Evolutionary conservation across 35 echinoderm and acorn worm species (phyloP).

Genomic region (Chiridota heheva): DNA sequence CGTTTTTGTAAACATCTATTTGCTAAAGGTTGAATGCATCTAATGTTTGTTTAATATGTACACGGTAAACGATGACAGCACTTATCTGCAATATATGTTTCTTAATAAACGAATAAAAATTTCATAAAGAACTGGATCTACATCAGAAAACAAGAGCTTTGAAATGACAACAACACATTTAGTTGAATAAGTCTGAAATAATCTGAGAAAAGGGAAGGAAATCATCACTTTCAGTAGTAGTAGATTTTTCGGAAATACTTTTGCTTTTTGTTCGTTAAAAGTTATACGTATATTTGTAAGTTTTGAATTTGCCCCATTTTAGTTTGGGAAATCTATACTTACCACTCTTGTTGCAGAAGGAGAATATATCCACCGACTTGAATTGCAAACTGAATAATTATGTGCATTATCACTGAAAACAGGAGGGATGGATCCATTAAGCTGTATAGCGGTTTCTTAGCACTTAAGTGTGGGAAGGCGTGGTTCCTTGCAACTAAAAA

Average conservation of each 20-base stretch:
- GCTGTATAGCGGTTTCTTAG: conserved; percentile 68
- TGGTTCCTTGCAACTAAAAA: conserved; percentile 81
- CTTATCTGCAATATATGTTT: too few species aligned
- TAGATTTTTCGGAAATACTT: not conserved
- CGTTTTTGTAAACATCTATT: too few species aligned
- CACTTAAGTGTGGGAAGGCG: conserved; percentile 73
- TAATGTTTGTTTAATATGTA: too few species aligned
- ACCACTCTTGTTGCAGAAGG: conserved; percentile 68
- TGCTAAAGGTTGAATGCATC: too few species aligned
- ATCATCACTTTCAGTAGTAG: not conserved
- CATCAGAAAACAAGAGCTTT: too few species aligned
- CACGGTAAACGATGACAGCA: too few species aligned
- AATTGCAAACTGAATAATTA: conserved; percentile 68
- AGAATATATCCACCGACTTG: conserved; percentile 76
- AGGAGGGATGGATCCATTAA: conserved; percentile 83
- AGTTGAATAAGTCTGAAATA: too few species aligned
- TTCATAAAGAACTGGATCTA: too few species aligned
- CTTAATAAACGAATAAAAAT: too few species aligned
- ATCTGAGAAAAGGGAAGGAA: not conserved
- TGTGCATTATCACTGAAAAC: conserved; percentile 78
- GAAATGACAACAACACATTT: too few species aligned
- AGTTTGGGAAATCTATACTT: conserved; percentile 17
- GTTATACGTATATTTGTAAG: too few species aligned
- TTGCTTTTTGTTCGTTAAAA: too few species aligned
- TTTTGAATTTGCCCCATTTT: not conserved